Conservation (phyloP, 2,797 vertebrate species). For the Enteromius viviparus region DNA sequence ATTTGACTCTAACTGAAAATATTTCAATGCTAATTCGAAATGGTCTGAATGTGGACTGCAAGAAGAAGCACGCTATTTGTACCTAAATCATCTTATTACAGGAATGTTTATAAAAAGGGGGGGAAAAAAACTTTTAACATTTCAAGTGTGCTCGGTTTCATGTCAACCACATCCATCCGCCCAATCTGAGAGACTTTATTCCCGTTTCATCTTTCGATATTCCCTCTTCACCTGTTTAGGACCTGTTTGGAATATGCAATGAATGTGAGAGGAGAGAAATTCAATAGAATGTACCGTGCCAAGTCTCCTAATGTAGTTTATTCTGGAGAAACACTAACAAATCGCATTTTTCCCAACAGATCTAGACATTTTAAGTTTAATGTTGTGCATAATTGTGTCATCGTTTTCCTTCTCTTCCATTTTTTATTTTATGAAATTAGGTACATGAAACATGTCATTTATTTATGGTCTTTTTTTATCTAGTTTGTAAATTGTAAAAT, state of each 20-base stretch:
- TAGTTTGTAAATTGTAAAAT: conserved; percentile 99
- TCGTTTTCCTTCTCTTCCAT: conserved; percentile 78
- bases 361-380: conserved; percentile 80
- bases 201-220: conserved; percentile 16
- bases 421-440: conserved; percentile 81
- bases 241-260: conserved; percentile 91
- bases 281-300: conserved; percentile 83
- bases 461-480: conserved; percentile 98
- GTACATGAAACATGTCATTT: conserved; percentile 95
- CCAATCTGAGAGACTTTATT: conserved; percentile 24
- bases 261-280: conserved; percentile 75
- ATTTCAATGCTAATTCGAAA: conserved; percentile 11
- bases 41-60: conserved; percentile 27
- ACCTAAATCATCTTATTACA: conserved; percentile 52
- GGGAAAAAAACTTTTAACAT: background rate
- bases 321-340: conserved; percentile 80
- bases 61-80: conserved; percentile 48
- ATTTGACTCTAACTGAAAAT: conserved; percentile 5
- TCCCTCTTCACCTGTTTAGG: conserved; percentile 83
- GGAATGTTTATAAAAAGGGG: conserved; percentile 55
- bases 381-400: conserved; percentile 75
- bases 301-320: conserved; percentile 87
- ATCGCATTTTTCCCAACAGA: conserved; percentile 73
- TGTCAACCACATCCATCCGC: conserved; percentile 32
- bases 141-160: conserved; percentile 38